These are phyloP conservation scores for Dynastes maya DNA, from an alignment of 2,888 invertebrate genomes.

Conservation along the genomic window DNA sequence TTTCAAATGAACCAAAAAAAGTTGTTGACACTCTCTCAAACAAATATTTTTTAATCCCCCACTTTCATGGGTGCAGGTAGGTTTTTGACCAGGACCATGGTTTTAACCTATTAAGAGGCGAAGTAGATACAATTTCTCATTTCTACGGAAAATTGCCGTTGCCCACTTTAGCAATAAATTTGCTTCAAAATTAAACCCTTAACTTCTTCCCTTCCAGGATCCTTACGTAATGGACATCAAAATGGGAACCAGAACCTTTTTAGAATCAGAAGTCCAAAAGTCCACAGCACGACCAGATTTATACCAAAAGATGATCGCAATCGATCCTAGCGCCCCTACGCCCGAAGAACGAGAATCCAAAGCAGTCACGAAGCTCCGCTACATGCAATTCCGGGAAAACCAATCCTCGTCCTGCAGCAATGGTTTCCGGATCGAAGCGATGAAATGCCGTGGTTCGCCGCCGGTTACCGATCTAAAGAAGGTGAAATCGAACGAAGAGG, in stretches of 20 bases:
- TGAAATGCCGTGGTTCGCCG: constrained; percentile 87
- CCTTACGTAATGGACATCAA: constrained; percentile 98
- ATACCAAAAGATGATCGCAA: constrained; percentile 95
- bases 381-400: constrained; percentile 96
- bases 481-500: constrained; percentile 85
- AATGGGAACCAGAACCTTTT: constrained; percentile 96
- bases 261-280: constrained; percentile 95
- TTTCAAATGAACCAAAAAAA: too few species aligned
- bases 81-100: too few species aligned
- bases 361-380: constrained; percentile 95
- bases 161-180: too few species aligned
- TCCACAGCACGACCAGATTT: constrained; percentile 87
- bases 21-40: too few species aligned
- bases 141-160: too few species aligned
- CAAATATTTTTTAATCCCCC: too few species aligned
- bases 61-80: too few species aligned
- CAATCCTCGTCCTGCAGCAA: constrained; percentile 93
- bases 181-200: neutral
- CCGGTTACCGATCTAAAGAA: constrained; percentile 92
- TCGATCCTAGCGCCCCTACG: constrained; percentile 91
- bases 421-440: constrained; percentile 97
- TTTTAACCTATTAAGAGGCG: too few species aligned
- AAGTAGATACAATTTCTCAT: too few species aligned
- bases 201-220: constrained; percentile 72
- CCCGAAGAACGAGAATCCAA: constrained; percentile 84